phyloP scores from a whole-genome alignment of 2,113 vertebrate genomes.

The Cyanoliseus patagonus region DNA sequence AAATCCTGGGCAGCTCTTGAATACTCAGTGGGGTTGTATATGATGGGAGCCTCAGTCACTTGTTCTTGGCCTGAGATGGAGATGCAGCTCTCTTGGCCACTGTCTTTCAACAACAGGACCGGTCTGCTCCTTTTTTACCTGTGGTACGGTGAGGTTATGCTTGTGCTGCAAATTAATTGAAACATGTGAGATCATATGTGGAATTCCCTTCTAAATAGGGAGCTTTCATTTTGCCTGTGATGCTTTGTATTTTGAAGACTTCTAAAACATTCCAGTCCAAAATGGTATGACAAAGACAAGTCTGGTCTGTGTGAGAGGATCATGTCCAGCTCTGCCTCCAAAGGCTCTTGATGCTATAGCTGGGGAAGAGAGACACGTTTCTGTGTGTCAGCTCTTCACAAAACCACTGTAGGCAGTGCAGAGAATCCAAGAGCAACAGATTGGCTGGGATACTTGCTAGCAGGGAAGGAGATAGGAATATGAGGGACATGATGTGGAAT shows the following conservation, averaged over 20 bases:
- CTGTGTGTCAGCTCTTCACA: neutral
- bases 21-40: neutral
- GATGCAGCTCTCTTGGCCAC: rapidly evolving
- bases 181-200: neutral
- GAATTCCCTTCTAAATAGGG: neutral
- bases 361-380: neutral
- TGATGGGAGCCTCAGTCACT: neutral
- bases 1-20: neutral
- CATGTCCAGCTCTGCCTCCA: neutral
- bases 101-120: rapidly evolving
- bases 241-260: neutral
- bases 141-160: neutral
- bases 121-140: neutral
- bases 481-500: rapidly evolving
- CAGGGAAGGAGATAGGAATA: neutral
- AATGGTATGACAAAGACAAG: rapidly evolving
- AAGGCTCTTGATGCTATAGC: neutral
- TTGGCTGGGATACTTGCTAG: neutral
- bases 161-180: neutral
- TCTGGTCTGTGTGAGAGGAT: neutral
- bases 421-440: neutral
- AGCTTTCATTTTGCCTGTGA: neutral
- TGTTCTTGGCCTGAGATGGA: neutral
- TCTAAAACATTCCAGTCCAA: neutral
- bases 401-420: neutral